Evolutionary conservation across 2,113 vertebrate species (phyloP), one percentile per base, ranked within the genome.

Genomic region (Edolisoma coerulescens): DNA sequence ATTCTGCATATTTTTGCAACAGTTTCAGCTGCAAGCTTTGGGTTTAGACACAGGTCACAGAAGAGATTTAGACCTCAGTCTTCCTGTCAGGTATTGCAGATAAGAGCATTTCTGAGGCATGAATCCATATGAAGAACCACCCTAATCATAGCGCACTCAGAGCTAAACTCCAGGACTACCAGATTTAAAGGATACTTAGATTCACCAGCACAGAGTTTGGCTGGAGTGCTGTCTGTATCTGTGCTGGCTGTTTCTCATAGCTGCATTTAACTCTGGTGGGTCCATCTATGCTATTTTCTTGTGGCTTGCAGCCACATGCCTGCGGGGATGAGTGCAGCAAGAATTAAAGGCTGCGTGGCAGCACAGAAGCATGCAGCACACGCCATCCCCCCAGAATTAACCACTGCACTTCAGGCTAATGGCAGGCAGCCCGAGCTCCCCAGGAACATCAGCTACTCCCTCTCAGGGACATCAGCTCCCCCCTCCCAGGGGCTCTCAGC

Each of bases 161-260:
- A 85, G 10, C 19, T 65, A 32, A 61, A 64, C 17, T 68, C 44
- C 73, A 79, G 39, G 21, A 47, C n/a, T 28, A 44, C 28, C 32
- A 82, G 39, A 21, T 13, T 21, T 32, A 53, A 37, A 76, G 41
- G 7, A 59, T 70, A 59, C 33, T 9, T 6, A 10, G 13, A 73
- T 50, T 83, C 6, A 24, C 20, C 42, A 42, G 44, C 53, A 60
- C 42, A 42, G 11, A 53, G 19, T 10, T 11, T 32, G 56, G 77
- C 0, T 23, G 54, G 54, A 0, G 68, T 73, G 39, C 33, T 28
- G 6, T 11, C 23, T 27, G 15, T 26, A 23, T 10, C 20, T 6
- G 2, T 20, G 50, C 63, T 59, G 71, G 22, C 54, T 80, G 11
- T 11, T 77, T 63, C 50, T 42, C 61, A 14, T 2, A 20, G 21